A percentile compares a stretch with the other conserved stretches of the same genome.
These are phyloP conservation scores for Cataglyphis hispanica DNA, from an alignment of 1,140 invertebrate species.

Conservation along the genomic window DNA sequence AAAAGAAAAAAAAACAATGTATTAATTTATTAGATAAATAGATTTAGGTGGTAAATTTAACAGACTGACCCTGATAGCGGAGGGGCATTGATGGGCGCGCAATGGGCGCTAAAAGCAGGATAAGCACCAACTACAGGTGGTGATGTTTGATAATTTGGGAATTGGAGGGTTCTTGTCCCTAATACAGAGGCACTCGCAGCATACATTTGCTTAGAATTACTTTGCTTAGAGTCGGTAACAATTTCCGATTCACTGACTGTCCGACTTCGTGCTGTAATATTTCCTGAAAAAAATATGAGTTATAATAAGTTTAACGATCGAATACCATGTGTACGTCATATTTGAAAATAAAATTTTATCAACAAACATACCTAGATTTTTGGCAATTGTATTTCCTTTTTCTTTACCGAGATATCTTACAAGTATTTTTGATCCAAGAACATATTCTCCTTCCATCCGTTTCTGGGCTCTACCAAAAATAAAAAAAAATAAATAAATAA, in stretches of 20 bases:
- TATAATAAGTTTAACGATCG: background rate
- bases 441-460: slow-evolving; percentile 94
- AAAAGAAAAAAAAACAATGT: background rate
- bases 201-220: slow-evolving; percentile 83
- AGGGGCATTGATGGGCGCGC: slow-evolving; percentile 72
- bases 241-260: slow-evolving; percentile 83
- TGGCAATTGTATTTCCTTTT: slow-evolving; percentile 74
- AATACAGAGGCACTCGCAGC: slow-evolving; percentile 78
- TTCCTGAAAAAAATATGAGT: slow-evolving; percentile 66
- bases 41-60: slow-evolving; percentile 30
- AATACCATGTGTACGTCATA: background rate
- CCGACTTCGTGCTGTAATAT: slow-evolving; percentile 73
- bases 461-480: slow-evolving; percentile 90
- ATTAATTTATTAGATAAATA: slow-evolving; percentile 1
- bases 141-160: slow-evolving; percentile 83
- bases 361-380: slow-evolving; percentile 80
- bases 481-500: slow-evolving; percentile 7
- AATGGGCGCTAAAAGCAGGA: slow-evolving; percentile 82
- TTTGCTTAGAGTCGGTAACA: slow-evolving; percentile 73
- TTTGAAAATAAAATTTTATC: background rate
- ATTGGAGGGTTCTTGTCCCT: slow-evolving; percentile 83
- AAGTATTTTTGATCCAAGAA: slow-evolving; percentile 93
- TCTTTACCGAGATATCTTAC: slow-evolving; percentile 81
- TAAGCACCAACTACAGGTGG: slow-evolving; percentile 82
- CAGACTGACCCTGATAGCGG: slow-evolving; percentile 79